Percentiles rank a stretch among this genome's conserved stretches.
These are phyloP conservation scores for Sander lucioperca DNA, from an alignment of 2,113 vertebrate genomes.

Conservation along the genomic window DNA sequence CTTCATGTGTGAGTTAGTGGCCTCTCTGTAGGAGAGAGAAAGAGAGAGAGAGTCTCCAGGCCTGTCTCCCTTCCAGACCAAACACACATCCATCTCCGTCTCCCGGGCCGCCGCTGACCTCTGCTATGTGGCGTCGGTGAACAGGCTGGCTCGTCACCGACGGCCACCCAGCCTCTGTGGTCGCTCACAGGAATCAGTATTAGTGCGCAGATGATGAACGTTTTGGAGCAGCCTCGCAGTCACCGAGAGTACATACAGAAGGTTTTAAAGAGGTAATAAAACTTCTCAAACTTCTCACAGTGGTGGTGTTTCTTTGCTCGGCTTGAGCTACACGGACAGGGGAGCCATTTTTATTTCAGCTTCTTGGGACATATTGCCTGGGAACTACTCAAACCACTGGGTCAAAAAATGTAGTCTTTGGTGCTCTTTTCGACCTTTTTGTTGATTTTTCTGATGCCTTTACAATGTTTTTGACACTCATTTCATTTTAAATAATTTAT, in stretches of 20 bases:
- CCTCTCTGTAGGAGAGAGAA: constrained; percentile 23
- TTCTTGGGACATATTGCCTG: neutral
- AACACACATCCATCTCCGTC: constrained; percentile 69
- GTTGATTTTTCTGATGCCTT: no score
- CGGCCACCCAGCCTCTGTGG: constrained; percentile 71
- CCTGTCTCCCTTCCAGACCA: constrained; percentile 66
- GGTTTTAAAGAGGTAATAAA: constrained; percentile 37
- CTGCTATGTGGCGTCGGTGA: constrained; percentile 60
- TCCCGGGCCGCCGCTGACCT: constrained; percentile 48
- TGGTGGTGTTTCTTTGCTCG: constrained; percentile 1
- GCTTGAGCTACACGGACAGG: neutral
- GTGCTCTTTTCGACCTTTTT: no score
- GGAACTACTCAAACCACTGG: neutral
- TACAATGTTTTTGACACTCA: no score
- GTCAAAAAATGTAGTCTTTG: no score
- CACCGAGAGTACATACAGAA: constrained; percentile 17
- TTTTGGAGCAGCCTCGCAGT: constrained; percentile 16
- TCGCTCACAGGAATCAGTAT: constrained; percentile 43
- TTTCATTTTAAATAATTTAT: no score
- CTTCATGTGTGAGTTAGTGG: constrained; percentile 36
- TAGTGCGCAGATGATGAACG: constrained; percentile 46
- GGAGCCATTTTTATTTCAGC: neutral
- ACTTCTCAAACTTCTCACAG: constrained; percentile 23
- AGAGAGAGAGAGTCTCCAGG: constrained; percentile 35
- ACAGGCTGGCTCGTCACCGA: constrained; percentile 48